phyloP scores from a whole-genome alignment of 2,797 vertebrate genomes.

The Tachyglossus aculeatus region DNA sequence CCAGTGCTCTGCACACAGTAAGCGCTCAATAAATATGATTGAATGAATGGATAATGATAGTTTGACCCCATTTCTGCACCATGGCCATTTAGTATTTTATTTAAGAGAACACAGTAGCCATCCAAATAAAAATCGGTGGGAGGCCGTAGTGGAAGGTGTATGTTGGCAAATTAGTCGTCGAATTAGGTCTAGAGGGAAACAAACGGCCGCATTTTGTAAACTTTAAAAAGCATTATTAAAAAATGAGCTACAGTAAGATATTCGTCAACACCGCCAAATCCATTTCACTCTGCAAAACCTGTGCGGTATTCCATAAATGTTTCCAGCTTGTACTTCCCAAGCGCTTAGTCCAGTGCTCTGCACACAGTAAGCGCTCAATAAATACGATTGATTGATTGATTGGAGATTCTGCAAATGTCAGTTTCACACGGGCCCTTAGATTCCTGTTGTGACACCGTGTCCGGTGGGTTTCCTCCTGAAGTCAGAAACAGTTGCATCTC shows the following conservation, averaged over 20 bases:
- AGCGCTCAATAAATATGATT: too few species aligned
- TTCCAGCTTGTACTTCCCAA: too few species aligned
- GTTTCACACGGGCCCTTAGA: not conserved
- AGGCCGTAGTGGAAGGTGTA: slow-evolving; percentile 20
- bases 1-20: too few species aligned
- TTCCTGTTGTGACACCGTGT: not conserved
- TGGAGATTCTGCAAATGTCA: not conserved
- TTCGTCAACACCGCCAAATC: slow-evolving; percentile 39
- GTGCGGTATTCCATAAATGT: slow-evolving; percentile 1
- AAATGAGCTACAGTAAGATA: slow-evolving; percentile 14
- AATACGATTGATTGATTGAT: not conserved
- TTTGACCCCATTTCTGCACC: not conserved
- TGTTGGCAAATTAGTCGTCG: slow-evolving; percentile 3
- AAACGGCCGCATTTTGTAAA: slow-evolving; percentile 34
- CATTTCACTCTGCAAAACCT: slow-evolving; percentile 9
- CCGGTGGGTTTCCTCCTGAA: not conserved
- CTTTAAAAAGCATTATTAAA: slow-evolving; percentile 23
- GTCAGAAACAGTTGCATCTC: not conserved
- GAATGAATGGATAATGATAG: not conserved
- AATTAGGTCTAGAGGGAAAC: not conserved
- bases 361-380: too few species aligned
- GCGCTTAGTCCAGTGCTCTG: too few species aligned
- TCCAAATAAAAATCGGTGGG: slow-evolving; percentile 22
- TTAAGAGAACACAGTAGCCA: slow-evolving; percentile 36
- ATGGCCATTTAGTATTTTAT: not conserved